Base-by-base conservation (phyloP, 2,113 vertebrate genomes). In the Aspidoscelis tigris region DNA sequence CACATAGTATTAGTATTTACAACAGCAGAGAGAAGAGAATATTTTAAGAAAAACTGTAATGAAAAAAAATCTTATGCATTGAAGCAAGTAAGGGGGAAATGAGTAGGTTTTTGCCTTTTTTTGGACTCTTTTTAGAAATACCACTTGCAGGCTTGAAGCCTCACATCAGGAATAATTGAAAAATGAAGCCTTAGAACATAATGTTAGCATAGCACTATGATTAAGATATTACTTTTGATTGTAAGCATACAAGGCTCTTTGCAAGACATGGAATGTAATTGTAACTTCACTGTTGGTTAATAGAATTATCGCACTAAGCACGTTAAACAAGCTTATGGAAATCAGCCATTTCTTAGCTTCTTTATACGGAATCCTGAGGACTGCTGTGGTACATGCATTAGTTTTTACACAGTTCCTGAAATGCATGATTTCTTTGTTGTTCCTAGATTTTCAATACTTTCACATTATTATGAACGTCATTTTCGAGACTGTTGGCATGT, bases 401-500 rank as follows among this genome's bases (percentile, higher is more conserved):
- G 61, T 47, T n/a, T 83, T 50, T 5, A 92, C 53, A 84, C 66
- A 2, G 5, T 50, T 50, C 47, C 47, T 87, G 78, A 77, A 86
- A 80, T 91, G 77, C 43, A 84, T 1, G 20, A 73, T 58, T 84
- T 69, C 77, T 76, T 84, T n/a, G 8, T 79, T 91, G 0, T 92
- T 39, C 86, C 64, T 86, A 95, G 93, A 83, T 91, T 90, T 44
- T 83, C 93, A 87, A 66, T 93, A 78, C 93, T 93, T 88, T 73
- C 92, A 85, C 88, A 87, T 26, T 91, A 89, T 74, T 81, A 90
- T 72, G 86, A 90, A 78, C 86, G 86, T 74, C 69, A 84, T 39
- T 76, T 86, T 77, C 93, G 91, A 44, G 92, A 96, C 26, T 97
- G 96, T 76, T 89, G 90, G 80, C 93, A 92, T 66, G 88, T 96